Percentiles rank a stretch among this genome's conserved stretches.
These are phyloP conservation scores for Sebastes steindachneri DNA, from an alignment of 2,797 vertebrate species.

Conservation along the genomic window DNA sequence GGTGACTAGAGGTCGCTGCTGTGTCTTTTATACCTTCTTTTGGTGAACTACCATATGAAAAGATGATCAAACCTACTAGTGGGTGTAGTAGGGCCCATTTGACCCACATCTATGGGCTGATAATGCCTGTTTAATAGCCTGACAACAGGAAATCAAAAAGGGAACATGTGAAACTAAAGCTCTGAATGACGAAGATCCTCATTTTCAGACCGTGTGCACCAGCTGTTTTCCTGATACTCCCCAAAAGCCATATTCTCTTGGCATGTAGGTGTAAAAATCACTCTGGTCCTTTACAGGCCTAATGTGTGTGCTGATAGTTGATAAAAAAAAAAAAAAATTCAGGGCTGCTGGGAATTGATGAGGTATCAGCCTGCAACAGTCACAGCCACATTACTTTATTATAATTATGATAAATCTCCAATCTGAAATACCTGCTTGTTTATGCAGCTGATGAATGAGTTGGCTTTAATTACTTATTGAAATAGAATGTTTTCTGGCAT, in stretches of 20 bases:
- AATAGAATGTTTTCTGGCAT: conserved; percentile 38
- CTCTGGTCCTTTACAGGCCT: neutral
- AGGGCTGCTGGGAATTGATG: conserved; percentile 12
- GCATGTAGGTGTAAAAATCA: conserved; percentile 29
- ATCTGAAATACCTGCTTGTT: conserved; percentile 59
- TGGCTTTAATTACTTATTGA: conserved; percentile 72
- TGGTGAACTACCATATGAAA: too few species aligned
- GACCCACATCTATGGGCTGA: too few species aligned
- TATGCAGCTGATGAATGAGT: conserved; percentile 70
- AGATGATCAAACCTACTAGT: too few species aligned
- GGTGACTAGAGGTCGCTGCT: too few species aligned
- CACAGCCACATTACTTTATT: conserved; percentile 37
- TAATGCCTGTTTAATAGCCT: neutral
- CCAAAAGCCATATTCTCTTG: conserved; percentile 32
- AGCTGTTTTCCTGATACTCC: conserved; percentile 41
- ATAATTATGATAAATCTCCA: conserved; percentile 71
- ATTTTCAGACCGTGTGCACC: conserved; percentile 44
- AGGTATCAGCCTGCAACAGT: conserved; percentile 20
- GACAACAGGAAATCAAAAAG: conserved; percentile 23
- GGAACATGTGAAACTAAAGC: conserved; percentile 39
- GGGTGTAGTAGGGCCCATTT: too few species aligned
- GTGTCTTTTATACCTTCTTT: too few species aligned
- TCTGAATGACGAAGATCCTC: conserved; percentile 50
- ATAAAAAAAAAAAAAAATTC: neutral
- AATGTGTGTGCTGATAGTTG: conserved; percentile 13